Evolutionary conservation across 2,113 vertebrate species (phyloP).

Genomic region (Cochlearius cochlearius): DNA sequence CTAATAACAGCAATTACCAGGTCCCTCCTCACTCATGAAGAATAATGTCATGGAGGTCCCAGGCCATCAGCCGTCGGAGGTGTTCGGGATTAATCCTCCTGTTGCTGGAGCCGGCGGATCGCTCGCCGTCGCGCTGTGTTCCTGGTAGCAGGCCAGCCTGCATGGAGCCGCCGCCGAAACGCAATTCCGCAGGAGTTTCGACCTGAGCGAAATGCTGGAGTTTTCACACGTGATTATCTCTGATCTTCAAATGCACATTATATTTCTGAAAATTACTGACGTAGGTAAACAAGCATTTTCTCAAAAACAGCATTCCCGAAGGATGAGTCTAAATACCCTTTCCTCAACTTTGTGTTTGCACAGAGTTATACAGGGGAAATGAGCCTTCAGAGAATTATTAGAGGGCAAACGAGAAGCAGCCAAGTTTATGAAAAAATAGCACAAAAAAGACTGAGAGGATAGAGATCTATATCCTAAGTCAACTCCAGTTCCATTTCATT

Average conservation of each 20-base stretch:
- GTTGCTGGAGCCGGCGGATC: not conserved
- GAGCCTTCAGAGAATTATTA: slow-evolving; percentile 73
- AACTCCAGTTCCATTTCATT: slow-evolving; percentile 54
- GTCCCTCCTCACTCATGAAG: slow-evolving; percentile 66
- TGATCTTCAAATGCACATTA: slow-evolving; percentile 63
- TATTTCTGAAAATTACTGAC: slow-evolving; percentile 63
- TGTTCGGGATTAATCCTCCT: slow-evolving; percentile 35
- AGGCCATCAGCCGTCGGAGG: not conserved
- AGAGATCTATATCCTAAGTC: slow-evolving; percentile 65
- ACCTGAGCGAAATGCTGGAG: not conserved
- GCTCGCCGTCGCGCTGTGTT: not conserved
- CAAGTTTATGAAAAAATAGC: slow-evolving; percentile 70
- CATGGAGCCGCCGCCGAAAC: not conserved
- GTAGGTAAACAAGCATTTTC: slow-evolving; percentile 68
- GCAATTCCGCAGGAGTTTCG: not conserved
- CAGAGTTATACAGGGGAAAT: slow-evolving; percentile 74
- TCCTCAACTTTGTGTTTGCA: slow-evolving; percentile 73
- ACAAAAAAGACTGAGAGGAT: slow-evolving; percentile 61
- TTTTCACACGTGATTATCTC: not conserved
- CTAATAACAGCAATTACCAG: slow-evolving; percentile 65
- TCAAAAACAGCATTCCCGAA: slow-evolving; percentile 59
- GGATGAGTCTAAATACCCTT: slow-evolving; percentile 71
- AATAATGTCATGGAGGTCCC: slow-evolving; percentile 50
- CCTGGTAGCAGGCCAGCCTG: not conserved
- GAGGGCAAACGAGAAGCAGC: slow-evolving; percentile 73